Percentiles rank a stretch among this genome's conserved stretches.
These are phyloP conservation scores for Drosophila paulistorum DNA, from an alignment of 1,140 invertebrate species.

Conservation along the genomic window DNA sequence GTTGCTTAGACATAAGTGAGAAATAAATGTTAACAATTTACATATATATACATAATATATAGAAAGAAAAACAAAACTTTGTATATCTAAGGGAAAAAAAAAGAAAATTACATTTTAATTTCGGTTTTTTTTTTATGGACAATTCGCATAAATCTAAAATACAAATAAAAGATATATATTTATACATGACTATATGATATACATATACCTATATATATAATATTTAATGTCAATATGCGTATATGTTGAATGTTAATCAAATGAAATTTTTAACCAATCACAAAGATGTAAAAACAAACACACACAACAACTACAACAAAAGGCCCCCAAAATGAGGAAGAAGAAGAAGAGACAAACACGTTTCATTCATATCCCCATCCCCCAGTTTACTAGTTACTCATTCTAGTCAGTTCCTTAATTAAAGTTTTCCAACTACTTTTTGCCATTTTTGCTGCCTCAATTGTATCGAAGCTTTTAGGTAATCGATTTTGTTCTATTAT, in stretches of 20 bases:
- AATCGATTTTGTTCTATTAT: no score
- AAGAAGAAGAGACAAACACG: no score
- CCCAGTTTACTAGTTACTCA: no score
- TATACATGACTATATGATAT: slow-evolving; percentile 18
- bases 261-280: slow-evolving; percentile 13
- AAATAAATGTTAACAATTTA: slow-evolving; percentile 61
- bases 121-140: slow-evolving; percentile 30
- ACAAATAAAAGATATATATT: slow-evolving; percentile 14
- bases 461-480: no score
- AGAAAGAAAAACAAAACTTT: neutral
- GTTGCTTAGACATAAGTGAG: slow-evolving; percentile 58
- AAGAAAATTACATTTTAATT: slow-evolving; percentile 31
- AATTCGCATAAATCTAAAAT: slow-evolving; percentile 30
- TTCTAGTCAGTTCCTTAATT: no score
- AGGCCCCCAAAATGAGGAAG: no score
- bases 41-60: slow-evolving; percentile 26
- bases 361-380: no score
- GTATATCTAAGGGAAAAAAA: slow-evolving; percentile 3
- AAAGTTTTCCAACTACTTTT: no score
- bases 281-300: neutral
- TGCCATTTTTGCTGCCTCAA: no score
- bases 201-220: neutral
- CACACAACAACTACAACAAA: neutral
- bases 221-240: slow-evolving; percentile 36
- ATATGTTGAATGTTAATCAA: slow-evolving; percentile 39